Evolutionary conservation across 2,888 invertebrate genomes (phyloP).

Genomic region (Drosophila recens): DNA sequence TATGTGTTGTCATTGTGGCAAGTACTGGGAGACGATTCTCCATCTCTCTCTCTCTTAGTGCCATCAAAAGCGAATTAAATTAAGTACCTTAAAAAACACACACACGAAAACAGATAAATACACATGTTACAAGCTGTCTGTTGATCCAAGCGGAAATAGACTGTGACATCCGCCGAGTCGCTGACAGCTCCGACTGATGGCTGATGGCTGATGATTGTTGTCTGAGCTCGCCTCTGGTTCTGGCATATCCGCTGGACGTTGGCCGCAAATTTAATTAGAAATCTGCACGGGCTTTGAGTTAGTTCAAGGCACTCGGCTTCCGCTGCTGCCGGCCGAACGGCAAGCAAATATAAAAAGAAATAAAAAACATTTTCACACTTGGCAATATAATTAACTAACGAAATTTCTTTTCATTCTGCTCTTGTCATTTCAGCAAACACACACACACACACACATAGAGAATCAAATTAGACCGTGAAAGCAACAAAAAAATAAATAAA

Average conservation of each 20-base stretch:
- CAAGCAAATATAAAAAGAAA: constrained; percentile 20
- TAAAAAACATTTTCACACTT: constrained; percentile 64
- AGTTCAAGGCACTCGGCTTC: constrained; percentile 73
- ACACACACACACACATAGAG: constrained; percentile 23
- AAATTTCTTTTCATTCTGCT: constrained; percentile 73
- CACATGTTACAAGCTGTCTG: constrained; percentile 29
- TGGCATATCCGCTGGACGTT: constrained; percentile 71
- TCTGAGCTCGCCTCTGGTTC: constrained; percentile 34
- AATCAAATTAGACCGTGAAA: constrained; percentile 81
- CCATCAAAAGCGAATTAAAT: constrained; percentile 55
- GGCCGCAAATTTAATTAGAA: constrained; percentile 73
- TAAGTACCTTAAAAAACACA: constrained; percentile 33
- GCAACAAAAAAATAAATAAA: constrained; percentile 50
- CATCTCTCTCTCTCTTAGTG: constrained; percentile 2
- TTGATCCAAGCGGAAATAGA: constrained; percentile 70
- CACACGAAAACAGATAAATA: constrained; percentile 4
- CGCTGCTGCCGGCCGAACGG: constrained; percentile 45
- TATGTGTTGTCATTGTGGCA: constrained; percentile 51
- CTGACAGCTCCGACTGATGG: constrained; percentile 41
- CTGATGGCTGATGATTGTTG: constrained; percentile 9
- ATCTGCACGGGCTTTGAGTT: constrained; percentile 55
- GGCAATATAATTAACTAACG: constrained; percentile 69
- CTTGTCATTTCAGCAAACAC: constrained; percentile 70
- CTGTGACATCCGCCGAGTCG: constrained; percentile 76
- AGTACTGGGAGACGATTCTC: constrained; percentile 17